A percentile compares a stretch with the other conserved stretches of the same genome.
phyloP scores from a whole-genome alignment of 2,113 vertebrate genomes.

The Larimichthys polyactis region DNA sequence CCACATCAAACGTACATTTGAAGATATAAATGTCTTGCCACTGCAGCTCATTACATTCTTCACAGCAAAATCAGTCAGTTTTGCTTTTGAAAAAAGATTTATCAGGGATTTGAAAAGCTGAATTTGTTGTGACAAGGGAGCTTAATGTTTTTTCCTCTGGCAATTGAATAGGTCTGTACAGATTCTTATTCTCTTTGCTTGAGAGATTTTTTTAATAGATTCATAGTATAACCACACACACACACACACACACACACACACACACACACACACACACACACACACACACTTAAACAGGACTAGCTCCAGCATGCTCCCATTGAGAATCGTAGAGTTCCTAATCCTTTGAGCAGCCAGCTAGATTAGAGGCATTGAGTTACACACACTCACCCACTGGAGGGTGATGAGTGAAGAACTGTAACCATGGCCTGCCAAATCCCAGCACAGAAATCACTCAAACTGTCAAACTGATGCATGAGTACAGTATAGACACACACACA shows the following conservation, averaged over 20 bases:
- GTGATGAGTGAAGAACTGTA: conserved; percentile 83
- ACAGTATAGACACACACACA: conserved; percentile 47
- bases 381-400: conserved; percentile 77
- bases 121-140: conserved; percentile 55
- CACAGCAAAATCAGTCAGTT: not conserved
- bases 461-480: conserved; percentile 73
- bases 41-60: conserved; percentile 27
- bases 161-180: conserved; percentile 46
- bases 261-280: conserved; percentile 12
- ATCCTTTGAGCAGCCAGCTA: conserved; percentile 81
- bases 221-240: conserved; percentile 20
- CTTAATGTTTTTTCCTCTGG: conserved; percentile 47
- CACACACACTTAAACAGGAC: conserved; percentile 61
- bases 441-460: conserved; percentile 76
- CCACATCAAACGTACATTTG: conserved; percentile 16
- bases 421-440: conserved; percentile 80
- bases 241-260: not conserved
- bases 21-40: conserved; percentile 6
- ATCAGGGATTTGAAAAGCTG: conserved; percentile 30
- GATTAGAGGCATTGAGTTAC: conserved; percentile 86
- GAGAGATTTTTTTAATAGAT: conserved; percentile 56
- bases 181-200: conserved; percentile 41
- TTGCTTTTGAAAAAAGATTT: conserved; percentile 34
- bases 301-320: conserved; percentile 77
- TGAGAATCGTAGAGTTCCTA: conserved; percentile 73